These are phyloP conservation scores for Aphidoletes aphidimyza DNA, from an alignment of 2,888 invertebrate genomes.

Conservation along the genomic window DNA sequence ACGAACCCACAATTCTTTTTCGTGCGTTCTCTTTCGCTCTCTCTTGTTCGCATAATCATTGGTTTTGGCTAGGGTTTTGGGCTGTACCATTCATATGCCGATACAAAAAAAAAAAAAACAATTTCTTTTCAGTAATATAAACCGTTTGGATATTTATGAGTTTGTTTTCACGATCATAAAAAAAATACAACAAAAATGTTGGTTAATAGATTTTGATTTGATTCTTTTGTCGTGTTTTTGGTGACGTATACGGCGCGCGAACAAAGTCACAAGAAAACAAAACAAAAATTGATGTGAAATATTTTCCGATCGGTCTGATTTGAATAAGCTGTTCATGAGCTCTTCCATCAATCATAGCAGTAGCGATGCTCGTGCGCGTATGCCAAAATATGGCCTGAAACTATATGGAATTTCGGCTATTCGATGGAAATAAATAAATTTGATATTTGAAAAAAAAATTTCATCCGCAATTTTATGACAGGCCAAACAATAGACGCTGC, in stretches of 20 bases:
- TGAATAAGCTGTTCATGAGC: slow-evolving; percentile 18
- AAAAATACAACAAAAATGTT: background rate
- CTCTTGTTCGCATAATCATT: background rate
- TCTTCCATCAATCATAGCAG: background rate
- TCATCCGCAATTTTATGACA: slow-evolving; percentile 23
- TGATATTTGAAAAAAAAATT: slow-evolving; percentile 14
- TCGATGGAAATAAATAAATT: background rate
- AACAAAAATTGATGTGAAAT: background rate
- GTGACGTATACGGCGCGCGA: background rate
- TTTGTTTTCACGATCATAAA: slow-evolving; percentile 34
- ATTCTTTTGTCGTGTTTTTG: background rate
- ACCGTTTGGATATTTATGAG: background rate
- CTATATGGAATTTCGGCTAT: background rate
- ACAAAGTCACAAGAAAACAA: background rate
- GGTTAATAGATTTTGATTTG: slow-evolving; percentile 11
- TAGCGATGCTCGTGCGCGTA: background rate
- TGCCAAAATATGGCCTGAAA: background rate
- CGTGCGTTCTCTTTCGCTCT: background rate
- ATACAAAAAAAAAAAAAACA: no score
- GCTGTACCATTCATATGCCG: no score
- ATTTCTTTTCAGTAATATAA: no score
- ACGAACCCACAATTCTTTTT: background rate
- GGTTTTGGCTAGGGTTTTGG: no score
- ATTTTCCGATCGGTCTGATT: background rate
- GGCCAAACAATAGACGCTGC: background rate